Evolutionary conservation across 2,113 vertebrate species (phyloP).

Genomic region (Okapia johnstoni): DNA sequence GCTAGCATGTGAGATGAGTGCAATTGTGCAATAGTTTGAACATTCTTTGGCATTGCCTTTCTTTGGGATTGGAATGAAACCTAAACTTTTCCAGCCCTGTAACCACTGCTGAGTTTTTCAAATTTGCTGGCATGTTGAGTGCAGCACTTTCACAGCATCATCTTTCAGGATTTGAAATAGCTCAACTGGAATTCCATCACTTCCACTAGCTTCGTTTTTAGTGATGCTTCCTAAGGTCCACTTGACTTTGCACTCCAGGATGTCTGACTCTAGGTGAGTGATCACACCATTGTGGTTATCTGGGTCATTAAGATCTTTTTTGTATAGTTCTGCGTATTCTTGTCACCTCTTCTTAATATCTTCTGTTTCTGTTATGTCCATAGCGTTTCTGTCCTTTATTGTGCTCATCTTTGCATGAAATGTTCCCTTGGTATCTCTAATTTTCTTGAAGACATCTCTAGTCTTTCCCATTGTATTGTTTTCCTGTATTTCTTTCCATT

Average conservation of each 20-base stretch:
- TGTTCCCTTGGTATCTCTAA: neutral
- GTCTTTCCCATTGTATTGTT: neutral
- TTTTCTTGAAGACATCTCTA: neutral
- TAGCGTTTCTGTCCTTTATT: neutral
- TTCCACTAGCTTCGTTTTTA: neutral
- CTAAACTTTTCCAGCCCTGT: neutral
- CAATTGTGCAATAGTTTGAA: neutral
- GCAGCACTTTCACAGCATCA: neutral
- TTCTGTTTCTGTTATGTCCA: neutral
- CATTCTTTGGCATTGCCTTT: neutral
- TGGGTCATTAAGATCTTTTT: neutral
- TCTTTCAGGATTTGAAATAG: neutral
- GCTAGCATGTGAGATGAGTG: neutral
- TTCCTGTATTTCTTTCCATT: neutral
- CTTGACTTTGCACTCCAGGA: neutral
- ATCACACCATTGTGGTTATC: neutral
- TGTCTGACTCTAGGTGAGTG: neutral
- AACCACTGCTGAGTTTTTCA: neutral
- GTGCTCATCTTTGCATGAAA: neutral
- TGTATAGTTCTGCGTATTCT: neutral
- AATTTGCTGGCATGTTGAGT: neutral
- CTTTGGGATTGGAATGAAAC: neutral
- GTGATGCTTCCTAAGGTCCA: neutral
- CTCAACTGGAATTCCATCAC: neutral
- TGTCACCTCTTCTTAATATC: neutral